Evolutionary conservation across 2,888 invertebrate species (phyloP).

Genomic region (Rhopalosiphum nymphaeae): DNA sequence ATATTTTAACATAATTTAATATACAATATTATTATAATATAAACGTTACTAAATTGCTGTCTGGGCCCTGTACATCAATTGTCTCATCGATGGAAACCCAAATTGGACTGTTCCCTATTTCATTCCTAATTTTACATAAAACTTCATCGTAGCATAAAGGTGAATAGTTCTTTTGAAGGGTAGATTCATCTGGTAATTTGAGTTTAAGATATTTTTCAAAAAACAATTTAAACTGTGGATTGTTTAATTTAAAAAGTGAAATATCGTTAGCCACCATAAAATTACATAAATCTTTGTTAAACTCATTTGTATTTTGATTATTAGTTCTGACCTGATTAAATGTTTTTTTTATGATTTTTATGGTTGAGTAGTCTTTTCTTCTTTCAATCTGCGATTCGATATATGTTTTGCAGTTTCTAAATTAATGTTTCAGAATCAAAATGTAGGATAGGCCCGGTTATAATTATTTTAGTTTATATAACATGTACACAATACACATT

Average conservation of each 20-base stretch:
- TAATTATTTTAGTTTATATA: too few species aligned
- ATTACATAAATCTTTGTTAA: background rate
- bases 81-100: background rate
- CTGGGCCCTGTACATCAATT: too few species aligned
- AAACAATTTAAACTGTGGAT: conserved; percentile 22
- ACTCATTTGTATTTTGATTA: background rate
- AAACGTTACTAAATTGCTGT: too few species aligned
- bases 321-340: conserved; percentile 6
- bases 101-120: conserved; percentile 17
- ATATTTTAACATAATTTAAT: too few species aligned
- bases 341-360: background rate
- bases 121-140: conserved; percentile 28
- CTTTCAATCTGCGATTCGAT: background rate
- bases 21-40: too few species aligned
- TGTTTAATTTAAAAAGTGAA: conserved; percentile 6
- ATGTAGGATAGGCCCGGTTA: too few species aligned
- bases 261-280: too few species aligned
- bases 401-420: too few species aligned
- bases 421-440: too few species aligned
- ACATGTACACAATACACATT: too few species aligned
- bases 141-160: conserved; percentile 10
- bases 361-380: background rate
- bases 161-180: conserved; percentile 9
- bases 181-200: conserved; percentile 12
- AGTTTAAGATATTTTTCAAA: conserved; percentile 39